phyloP scores from a whole-genome alignment of 2,888 invertebrate species.

The Meliscaeva auricollis region DNA sequence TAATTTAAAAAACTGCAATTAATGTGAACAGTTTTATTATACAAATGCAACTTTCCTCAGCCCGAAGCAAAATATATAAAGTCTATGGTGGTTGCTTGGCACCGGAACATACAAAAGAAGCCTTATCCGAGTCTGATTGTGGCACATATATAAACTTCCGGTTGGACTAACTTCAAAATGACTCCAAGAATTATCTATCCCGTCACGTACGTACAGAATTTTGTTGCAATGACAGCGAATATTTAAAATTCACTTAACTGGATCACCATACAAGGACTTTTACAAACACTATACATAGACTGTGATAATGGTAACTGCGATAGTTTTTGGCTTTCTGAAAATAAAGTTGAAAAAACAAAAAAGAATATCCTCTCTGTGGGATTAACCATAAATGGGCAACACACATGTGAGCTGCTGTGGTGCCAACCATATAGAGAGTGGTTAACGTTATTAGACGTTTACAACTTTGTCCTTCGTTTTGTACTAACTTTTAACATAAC shows the following conservation, averaged over 20 bases:
- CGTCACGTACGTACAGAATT: constrained; percentile 32
- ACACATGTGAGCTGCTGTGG: neutral
- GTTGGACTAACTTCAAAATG: constrained; percentile 40
- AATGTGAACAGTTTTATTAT: constrained; percentile 59
- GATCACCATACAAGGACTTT: constrained; percentile 41
- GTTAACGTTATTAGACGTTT: constrained; percentile 58
- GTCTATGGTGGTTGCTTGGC: constrained; percentile 2
- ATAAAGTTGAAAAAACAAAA: neutral
- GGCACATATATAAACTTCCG: constrained; percentile 41
- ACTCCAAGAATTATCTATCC: constrained; percentile 34
- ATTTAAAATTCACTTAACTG: constrained; percentile 58
- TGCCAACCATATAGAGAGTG: constrained; percentile 44
- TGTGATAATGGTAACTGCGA: constrained; percentile 7
- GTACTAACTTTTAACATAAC: constrained; percentile 62
- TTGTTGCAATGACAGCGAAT: constrained; percentile 23
- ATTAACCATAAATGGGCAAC: constrained; percentile 25
- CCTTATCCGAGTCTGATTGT: constrained; percentile 31
- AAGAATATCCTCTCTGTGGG: neutral
- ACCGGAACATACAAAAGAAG: constrained; percentile 48
- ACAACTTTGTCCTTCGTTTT: constrained; percentile 43
- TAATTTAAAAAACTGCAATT: constrained; percentile 60
- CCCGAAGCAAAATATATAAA: neutral
- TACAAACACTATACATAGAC: neutral
- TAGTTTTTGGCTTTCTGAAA: constrained; percentile 26
- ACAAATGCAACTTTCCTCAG: constrained; percentile 33